Percentiles rank a stretch among this genome's conserved stretches.
These are phyloP conservation scores for Rhodinocichla rosea DNA, from an alignment of 2,113 vertebrate species.

Conservation along the genomic window DNA sequence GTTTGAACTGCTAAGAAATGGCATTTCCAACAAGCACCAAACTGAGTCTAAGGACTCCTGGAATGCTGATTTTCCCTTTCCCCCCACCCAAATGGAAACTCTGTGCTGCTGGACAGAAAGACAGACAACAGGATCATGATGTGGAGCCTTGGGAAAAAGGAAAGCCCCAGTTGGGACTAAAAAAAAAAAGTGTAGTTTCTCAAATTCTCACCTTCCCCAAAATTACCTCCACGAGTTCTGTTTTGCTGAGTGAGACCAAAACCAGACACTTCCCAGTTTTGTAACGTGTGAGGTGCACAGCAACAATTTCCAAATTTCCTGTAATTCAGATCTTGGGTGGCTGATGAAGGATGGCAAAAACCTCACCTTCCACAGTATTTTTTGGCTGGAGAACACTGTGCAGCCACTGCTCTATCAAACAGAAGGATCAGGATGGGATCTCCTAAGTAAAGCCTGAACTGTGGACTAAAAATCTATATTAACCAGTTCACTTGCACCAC, in stretches of 20 bases:
- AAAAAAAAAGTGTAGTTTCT: not conserved
- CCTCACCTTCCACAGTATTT: not conserved
- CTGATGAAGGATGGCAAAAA: not conserved
- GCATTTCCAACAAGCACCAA: not conserved
- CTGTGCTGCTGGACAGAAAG: not conserved
- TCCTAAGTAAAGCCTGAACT: fast-evolving
- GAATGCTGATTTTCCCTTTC: not conserved
- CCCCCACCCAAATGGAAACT: not conserved
- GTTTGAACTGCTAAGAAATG: not conserved
- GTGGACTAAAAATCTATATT: fast-evolving
- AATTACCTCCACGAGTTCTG: not conserved
- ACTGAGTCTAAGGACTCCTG: too few species aligned
- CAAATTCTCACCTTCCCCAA: not conserved
- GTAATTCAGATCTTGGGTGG: not conserved
- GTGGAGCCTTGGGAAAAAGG: not conserved
- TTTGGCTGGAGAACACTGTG: not conserved
- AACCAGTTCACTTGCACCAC: not conserved
- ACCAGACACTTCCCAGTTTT: not conserved
- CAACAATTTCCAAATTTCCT: not conserved
- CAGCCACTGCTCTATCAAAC: not conserved
- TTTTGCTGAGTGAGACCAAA: not conserved
- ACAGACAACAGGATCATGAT: not conserved
- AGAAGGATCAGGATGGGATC: not conserved
- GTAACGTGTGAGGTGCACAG: fast-evolving
- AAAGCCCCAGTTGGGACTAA: not conserved